Conservation (phyloP, 2,888 invertebrate genomes). For the Diogma glabrata region DNA sequence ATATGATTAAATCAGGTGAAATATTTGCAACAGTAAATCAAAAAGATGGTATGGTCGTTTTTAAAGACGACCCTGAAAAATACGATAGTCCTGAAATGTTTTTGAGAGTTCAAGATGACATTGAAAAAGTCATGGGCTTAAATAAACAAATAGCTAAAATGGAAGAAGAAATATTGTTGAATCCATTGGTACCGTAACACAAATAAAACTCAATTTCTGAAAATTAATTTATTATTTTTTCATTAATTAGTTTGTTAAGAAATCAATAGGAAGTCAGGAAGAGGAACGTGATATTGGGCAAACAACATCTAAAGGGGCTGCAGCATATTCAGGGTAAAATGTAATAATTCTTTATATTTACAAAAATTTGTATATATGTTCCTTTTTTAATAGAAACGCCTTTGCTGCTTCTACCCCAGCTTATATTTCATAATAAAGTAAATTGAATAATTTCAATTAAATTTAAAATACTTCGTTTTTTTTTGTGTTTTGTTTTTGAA, state of each 20-base stretch:
- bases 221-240: not conserved
- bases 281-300: constrained; percentile 39
- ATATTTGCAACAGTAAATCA: constrained; percentile 96
- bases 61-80: constrained; percentile 91
- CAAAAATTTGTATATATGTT: no score
- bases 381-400: not conserved
- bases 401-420: no score
- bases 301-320: constrained; percentile 29
- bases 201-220: not conserved
- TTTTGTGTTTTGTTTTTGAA: no score
- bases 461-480: no score
- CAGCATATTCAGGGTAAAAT: not conserved
- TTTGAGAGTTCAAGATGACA: constrained; percentile 72
- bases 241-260: constrained; percentile 45
- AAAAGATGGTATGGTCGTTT: constrained; percentile 96
- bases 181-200: constrained; percentile 57
- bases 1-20: constrained; percentile 96
- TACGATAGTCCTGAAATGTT: constrained; percentile 84
- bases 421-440: no score
- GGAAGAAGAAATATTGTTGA: constrained; percentile 91
- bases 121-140: constrained; percentile 74
- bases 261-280: constrained; percentile 47
- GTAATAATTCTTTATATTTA: no score
- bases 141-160: constrained; percentile 81
- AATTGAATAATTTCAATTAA: no score